Base-by-base conservation (phyloP, 1,140 invertebrate species). In the Zeugodacus cucurbitae region DNA sequence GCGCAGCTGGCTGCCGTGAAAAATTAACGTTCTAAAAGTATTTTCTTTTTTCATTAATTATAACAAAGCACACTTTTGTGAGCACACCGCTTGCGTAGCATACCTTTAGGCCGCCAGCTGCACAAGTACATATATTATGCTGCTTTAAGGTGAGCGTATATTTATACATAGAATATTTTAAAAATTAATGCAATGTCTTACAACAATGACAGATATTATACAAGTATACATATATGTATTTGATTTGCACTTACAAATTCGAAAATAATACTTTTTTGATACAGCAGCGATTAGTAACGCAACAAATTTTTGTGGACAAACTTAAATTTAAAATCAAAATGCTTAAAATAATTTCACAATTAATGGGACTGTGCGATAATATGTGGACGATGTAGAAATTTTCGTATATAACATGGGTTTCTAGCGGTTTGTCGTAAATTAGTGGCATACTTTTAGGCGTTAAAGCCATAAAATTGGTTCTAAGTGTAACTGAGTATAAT, bases 211-310 rank as follows among this genome's bases (percentile, higher is more conserved):
- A 70, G 8, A 20, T 70, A 70, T 70, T 70, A 70, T 70, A 34
- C 32, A 29, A 70, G 29, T 70, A 20, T 17, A 29, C 64, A 70
- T 34, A 70, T 70, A 34, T 11, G 26, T 62, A 62, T 62, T 62
- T 44, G 8, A 29, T 41, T n/a, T 26, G 48, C 41, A 82, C 74
- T 48, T 82, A 82, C 37, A 48, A 82, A 82, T 82, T 82, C 74
- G 74, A 48, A 82, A 82, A 82, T 82, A 82, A 82, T 82, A 82
- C 74, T 82, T 82, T 82, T 82, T 82, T 82, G 74, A 22, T 26
- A 41, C 41, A 82, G 41, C 26, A 11, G 74, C 74, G n/a, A n/a
- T 48, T 5, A 3, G 20, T 74, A 37, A 37, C 37, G 41, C 74
- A 82, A 44, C n/a, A 82, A 48, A 54, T 17, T 82, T 48, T 48